Percentiles rank a stretch among this genome's conserved stretches.
Conservation (phyloP, 1,140 invertebrate genomes). For the Ips typographus region DNA sequence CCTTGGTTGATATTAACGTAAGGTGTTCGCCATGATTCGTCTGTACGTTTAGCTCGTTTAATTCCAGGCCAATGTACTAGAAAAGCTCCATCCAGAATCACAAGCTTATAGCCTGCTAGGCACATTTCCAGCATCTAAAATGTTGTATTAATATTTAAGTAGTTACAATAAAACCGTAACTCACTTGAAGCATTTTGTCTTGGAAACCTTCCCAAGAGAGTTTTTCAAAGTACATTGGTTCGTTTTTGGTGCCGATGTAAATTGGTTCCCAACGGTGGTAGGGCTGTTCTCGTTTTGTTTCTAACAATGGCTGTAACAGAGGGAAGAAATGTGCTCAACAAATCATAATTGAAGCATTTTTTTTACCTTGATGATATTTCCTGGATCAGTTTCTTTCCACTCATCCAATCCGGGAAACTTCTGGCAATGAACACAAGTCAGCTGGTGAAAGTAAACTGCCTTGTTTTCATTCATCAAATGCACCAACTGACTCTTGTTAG, state of each 20-base stretch:
- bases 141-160: constrained; percentile 66
- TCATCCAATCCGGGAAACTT: constrained; percentile 72
- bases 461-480: constrained; percentile 54
- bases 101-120: constrained; percentile 70
- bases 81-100: constrained; percentile 77
- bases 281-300: constrained; percentile 68
- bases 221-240: constrained; percentile 77
- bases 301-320: constrained; percentile 62
- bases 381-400: constrained; percentile 62
- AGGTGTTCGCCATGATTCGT: constrained; percentile 52
- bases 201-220: constrained; percentile 81
- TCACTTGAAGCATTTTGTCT: constrained; percentile 85
- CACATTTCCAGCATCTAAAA: constrained; percentile 78
- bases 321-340: not conserved
- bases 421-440: constrained; percentile 74
- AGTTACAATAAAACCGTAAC: not conserved
- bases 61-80: constrained; percentile 76
- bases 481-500: constrained; percentile 58
- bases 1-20: constrained; percentile 63
- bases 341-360: not conserved
- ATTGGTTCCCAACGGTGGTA: constrained; percentile 81
- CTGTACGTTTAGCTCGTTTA: constrained; percentile 55
- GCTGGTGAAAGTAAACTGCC: constrained; percentile 66
- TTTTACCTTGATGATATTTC: constrained; percentile 50
- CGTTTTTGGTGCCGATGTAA: constrained; percentile 76